phyloP scores from a whole-genome alignment of 2,113 vertebrate species.

The Mus pahari region DNA sequence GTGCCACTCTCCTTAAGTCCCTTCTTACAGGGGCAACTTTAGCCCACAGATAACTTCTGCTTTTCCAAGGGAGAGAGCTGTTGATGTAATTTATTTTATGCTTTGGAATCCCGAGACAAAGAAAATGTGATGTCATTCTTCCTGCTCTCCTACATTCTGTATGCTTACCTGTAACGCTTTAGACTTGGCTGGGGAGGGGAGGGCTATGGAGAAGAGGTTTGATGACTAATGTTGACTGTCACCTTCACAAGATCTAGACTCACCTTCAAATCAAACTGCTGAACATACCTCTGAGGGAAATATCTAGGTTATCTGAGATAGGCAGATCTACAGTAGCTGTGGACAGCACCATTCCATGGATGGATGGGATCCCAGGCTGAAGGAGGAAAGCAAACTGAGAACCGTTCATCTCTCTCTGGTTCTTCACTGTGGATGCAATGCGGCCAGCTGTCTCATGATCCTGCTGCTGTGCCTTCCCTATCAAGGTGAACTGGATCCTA shows the following conservation, averaged over 20 bases:
- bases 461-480: background rate
- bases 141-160: background rate
- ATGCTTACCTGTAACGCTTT: background rate
- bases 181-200: background rate
- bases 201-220: background rate
- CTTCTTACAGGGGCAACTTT: background rate
- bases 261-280: background rate
- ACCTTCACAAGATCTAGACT: background rate
- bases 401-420: background rate
- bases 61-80: background rate
- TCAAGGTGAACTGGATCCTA: background rate
- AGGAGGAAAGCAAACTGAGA: background rate
- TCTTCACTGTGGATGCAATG: background rate
- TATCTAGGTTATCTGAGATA: background rate
- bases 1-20: background rate
- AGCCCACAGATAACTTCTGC: background rate
- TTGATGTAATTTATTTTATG: background rate
- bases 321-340: background rate
- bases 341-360: no score
- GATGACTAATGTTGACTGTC: background rate
- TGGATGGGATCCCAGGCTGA: background rate
- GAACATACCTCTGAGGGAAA: background rate
- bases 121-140: background rate
- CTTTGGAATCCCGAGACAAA: background rate
- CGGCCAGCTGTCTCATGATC: background rate